These are phyloP conservation scores for Torymus aiolomorphi DNA, from an alignment of 2,888 invertebrate species.

Conservation along the genomic window DNA sequence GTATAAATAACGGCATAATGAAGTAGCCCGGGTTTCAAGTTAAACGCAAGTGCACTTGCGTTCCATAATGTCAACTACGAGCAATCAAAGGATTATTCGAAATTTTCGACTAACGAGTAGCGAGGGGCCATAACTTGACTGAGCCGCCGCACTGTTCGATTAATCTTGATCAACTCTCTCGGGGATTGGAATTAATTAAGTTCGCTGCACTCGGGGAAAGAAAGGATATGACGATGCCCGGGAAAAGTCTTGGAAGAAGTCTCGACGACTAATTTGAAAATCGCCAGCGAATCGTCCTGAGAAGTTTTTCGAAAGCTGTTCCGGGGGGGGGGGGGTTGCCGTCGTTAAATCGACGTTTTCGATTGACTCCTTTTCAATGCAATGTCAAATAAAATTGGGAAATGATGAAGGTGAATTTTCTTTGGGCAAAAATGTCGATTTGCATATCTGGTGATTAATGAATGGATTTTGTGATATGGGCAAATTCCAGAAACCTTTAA, in stretches of 20 bases:
- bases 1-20: too few relatives aligned
- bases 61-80: conserved; percentile 33
- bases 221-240: neutral
- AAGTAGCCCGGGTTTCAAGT: too few relatives aligned
- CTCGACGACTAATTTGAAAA: neutral
- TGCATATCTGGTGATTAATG: too few relatives aligned
- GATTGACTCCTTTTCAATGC: too few relatives aligned
- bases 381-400: too few relatives aligned
- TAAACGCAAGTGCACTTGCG: neutral
- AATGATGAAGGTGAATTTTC: too few relatives aligned
- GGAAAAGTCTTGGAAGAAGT: conserved; percentile 1
- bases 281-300: neutral
- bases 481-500: too few relatives aligned
- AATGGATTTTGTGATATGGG: too few relatives aligned
- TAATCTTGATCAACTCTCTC: conserved; percentile 60
- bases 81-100: conserved; percentile 50
- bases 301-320: neutral
- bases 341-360: too few relatives aligned
- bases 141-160: conserved; percentile 56
- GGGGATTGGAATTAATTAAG: conserved; percentile 57
- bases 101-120: conserved; percentile 28
- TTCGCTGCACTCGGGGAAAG: conserved; percentile 54
- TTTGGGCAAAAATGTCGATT: too few relatives aligned
- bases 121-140: conserved; percentile 17
- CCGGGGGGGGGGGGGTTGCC: neutral